These are phyloP conservation scores for Melangyna quadrimaculata DNA, from an alignment of 2,888 invertebrate genomes.

Conservation along the genomic window DNA sequence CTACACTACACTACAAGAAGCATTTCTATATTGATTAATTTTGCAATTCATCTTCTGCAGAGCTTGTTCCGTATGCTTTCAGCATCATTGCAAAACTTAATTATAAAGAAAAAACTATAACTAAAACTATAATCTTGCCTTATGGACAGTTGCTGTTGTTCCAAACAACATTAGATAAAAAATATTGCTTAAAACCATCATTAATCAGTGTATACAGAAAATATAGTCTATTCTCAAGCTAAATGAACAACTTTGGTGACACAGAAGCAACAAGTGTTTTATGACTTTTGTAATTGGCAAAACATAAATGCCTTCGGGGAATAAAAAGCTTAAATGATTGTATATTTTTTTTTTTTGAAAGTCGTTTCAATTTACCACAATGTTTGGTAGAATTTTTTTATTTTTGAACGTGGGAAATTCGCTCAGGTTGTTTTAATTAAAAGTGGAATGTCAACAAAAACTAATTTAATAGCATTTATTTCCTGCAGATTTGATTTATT, in stretches of 20 bases:
- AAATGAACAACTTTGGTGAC: slow-evolving; percentile 28
- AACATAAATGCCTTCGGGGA: slow-evolving; percentile 1
- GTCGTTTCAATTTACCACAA: background rate
- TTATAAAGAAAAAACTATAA: background rate
- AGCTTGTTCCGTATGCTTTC: background rate
- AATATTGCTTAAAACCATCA: slow-evolving; percentile 4
- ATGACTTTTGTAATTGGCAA: slow-evolving; percentile 16
- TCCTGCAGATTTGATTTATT: background rate
- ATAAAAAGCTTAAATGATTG: background rate
- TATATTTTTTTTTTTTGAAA: slow-evolving; percentile 3
- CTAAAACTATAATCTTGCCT: background rate
- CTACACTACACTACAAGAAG: slow-evolving; percentile 2
- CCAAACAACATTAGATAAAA: background rate
- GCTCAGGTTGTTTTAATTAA: background rate
- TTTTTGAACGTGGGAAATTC: background rate
- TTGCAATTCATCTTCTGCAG: background rate
- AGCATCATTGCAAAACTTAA: background rate
- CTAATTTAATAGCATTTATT: background rate
- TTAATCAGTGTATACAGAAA: slow-evolving; percentile 15
- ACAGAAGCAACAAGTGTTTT: slow-evolving; percentile 32
- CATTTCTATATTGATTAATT: background rate
- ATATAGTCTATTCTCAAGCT: background rate
- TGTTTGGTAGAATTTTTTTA: background rate
- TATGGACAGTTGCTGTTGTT: background rate
- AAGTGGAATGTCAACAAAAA: background rate